A percentile compares a stretch with the other conserved stretches of the same genome.
Evolutionary conservation across 2,797 vertebrate species (phyloP).

Genomic region (Leontocebus nigricollis): DNA sequence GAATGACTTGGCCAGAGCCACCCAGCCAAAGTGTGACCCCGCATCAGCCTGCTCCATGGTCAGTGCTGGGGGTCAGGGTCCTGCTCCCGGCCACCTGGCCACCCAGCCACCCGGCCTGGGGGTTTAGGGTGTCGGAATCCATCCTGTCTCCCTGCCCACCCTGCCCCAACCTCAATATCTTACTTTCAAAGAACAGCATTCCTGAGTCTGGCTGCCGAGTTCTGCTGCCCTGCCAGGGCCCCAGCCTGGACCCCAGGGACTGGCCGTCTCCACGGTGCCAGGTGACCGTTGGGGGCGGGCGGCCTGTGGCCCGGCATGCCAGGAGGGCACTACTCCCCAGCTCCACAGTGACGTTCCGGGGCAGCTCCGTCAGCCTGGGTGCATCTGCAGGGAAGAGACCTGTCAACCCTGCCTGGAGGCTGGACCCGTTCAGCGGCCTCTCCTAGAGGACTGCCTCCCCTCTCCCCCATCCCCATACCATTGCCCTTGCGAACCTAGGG

Average conservation of each 20-base stretch:
- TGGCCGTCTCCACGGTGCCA: constrained; percentile 89
- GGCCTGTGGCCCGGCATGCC: constrained; percentile 86
- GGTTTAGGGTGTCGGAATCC: not conserved
- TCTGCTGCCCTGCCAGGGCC: constrained; percentile 37
- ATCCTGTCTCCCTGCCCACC: not conserved
- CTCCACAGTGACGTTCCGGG: constrained; percentile 82
- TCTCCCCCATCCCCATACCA: too few relatives aligned
- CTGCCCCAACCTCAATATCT: constrained; percentile 70
- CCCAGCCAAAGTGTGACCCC: fast-evolving
- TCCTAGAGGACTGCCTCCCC: not conserved
- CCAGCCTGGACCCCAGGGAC: constrained; percentile 61
- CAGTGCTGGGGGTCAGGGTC: not conserved
- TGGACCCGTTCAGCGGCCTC: not conserved
- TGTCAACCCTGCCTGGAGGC: not conserved
- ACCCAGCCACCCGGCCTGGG: not conserved
- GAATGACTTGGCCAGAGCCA: not conserved
- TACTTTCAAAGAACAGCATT: constrained; percentile 91
- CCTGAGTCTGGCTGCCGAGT: constrained; percentile 83
- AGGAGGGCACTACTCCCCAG: constrained; percentile 89
- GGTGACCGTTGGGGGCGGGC: constrained; percentile 85
- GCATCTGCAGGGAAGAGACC: constrained; percentile 81
- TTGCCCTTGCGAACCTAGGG: not conserved
- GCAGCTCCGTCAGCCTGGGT: constrained; percentile 88
- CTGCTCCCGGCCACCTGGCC: not conserved
- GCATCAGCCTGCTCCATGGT: fast-evolving